A percentile compares a stretch with the other conserved stretches of the same genome.
Evolutionary conservation across 2,797 vertebrate genomes (phyloP).

Genomic region (Anguilla pacifica): DNA sequence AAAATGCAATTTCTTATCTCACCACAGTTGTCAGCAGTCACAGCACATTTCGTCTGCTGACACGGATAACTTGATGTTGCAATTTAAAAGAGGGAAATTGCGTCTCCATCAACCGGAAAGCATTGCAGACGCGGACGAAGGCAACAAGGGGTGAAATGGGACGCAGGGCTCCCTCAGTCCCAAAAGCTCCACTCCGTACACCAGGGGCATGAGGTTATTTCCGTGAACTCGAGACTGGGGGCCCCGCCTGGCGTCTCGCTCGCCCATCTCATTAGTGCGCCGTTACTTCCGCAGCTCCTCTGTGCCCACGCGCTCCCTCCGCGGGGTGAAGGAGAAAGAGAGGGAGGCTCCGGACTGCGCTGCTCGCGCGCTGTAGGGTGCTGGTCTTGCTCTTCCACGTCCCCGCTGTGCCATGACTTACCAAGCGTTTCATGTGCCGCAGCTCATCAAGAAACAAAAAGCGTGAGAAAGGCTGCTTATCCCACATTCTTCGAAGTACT

Average conservation of each 20-base stretch:
- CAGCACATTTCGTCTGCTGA: slow-evolving; percentile 45
- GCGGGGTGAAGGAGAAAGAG: not conserved
- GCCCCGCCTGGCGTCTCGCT: not conserved
- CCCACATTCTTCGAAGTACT: not conserved
- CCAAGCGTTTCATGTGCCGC: not conserved
- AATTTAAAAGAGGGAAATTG: slow-evolving; percentile 50
- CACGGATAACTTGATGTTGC: slow-evolving; percentile 57
- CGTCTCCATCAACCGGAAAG: slow-evolving; percentile 37
- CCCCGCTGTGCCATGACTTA: not conserved
- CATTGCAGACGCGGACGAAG: slow-evolving; percentile 22
- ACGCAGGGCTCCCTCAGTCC: slow-evolving; percentile 34
- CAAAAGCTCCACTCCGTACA: not conserved
- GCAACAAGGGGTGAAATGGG: slow-evolving; percentile 51
- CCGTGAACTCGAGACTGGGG: not conserved
- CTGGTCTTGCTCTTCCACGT: not conserved
- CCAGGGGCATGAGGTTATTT: not conserved
- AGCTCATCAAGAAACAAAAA: not conserved
- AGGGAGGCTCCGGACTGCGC: not conserved
- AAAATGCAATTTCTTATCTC: slow-evolving; percentile 48
- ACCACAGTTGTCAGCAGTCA: slow-evolving; percentile 46
- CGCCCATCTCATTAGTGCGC: not conserved
- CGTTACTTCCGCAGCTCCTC: not conserved
- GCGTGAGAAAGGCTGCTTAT: not conserved
- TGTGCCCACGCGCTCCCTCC: not conserved
- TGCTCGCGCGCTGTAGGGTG: too few relatives aligned